These are phyloP conservation scores for Rhegmatorhina hoffmannsi DNA, from an alignment of 2,113 vertebrate species.

Conservation along the genomic window DNA sequence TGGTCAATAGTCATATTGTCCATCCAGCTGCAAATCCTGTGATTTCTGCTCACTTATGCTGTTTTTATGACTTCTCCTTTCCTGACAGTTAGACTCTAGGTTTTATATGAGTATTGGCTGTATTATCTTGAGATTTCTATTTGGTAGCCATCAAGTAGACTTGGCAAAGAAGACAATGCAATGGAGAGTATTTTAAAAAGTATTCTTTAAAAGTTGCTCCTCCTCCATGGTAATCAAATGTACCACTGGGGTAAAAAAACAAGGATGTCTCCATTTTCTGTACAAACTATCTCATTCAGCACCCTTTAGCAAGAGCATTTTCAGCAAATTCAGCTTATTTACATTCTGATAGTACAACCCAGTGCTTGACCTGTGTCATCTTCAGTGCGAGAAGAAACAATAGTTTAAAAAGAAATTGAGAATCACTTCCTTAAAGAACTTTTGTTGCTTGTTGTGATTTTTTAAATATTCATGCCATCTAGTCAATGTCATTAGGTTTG, in stretches of 20 bases:
- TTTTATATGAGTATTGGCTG: background rate
- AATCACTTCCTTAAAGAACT: background rate
- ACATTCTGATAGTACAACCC: background rate
- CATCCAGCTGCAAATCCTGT: background rate
- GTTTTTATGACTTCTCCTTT: background rate
- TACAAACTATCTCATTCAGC: background rate
- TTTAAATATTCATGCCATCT: background rate
- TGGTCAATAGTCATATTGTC: background rate
- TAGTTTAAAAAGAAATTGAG: background rate
- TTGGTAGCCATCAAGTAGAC: background rate
- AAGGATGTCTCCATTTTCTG: background rate
- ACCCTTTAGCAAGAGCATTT: background rate
- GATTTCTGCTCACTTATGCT: fast-evolving
- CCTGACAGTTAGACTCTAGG: background rate
- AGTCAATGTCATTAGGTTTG: background rate
- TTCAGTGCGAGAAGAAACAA: background rate
- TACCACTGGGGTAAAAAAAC: background rate
- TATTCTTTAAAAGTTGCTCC: background rate
- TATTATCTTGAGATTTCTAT: background rate
- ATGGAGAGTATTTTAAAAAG: background rate
- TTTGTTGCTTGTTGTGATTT: background rate
- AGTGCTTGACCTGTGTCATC: background rate
- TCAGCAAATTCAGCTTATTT: background rate
- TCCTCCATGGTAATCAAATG: background rate
- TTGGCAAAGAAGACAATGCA: background rate